phyloP scores from a whole-genome alignment of 2,113 vertebrate species.

The Anolis carolinensis region DNA sequence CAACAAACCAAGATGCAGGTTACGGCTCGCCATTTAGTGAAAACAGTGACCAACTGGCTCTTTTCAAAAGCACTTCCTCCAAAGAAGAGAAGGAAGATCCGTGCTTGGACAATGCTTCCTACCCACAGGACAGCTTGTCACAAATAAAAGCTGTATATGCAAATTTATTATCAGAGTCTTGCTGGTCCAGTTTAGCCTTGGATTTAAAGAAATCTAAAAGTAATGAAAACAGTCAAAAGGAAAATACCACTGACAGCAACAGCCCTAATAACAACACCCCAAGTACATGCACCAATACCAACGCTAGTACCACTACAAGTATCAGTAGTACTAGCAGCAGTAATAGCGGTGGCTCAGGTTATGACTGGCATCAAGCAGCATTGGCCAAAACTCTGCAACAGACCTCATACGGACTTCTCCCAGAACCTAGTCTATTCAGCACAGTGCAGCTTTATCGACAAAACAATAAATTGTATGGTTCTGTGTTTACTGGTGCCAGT shows the following conservation, averaged over 20 bases:
- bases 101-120: constrained; percentile 80
- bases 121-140: constrained; percentile 94
- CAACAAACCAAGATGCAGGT: constrained; percentile 93
- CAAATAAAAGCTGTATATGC: constrained; percentile 97
- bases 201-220: constrained; percentile 90
- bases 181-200: constrained; percentile 93
- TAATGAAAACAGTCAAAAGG: constrained; percentile 80
- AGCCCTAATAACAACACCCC: constrained; percentile 55
- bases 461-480: constrained; percentile 97
- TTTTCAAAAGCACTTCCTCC: constrained; percentile 86
- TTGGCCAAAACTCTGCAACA: constrained; percentile 97
- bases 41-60: constrained; percentile 89
- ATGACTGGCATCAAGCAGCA: constrained; percentile 98
- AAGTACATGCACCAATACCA: constrained; percentile 51
- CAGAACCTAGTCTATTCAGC: constrained; percentile 98
- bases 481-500: constrained; percentile 97
- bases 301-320: constrained; percentile 56
- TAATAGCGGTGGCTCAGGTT: constrained; percentile 83
- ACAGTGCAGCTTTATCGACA: constrained; percentile 98
- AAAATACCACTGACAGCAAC: constrained; percentile 56
- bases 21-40: constrained; percentile 96
- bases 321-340: constrained; percentile 71
- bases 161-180: constrained; percentile 95
- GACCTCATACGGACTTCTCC: constrained; percentile 90
- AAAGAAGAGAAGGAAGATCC: constrained; percentile 88